Base-by-base conservation (phyloP, 1,140 invertebrate species). In the Belonocnema kinseyi region DNA sequence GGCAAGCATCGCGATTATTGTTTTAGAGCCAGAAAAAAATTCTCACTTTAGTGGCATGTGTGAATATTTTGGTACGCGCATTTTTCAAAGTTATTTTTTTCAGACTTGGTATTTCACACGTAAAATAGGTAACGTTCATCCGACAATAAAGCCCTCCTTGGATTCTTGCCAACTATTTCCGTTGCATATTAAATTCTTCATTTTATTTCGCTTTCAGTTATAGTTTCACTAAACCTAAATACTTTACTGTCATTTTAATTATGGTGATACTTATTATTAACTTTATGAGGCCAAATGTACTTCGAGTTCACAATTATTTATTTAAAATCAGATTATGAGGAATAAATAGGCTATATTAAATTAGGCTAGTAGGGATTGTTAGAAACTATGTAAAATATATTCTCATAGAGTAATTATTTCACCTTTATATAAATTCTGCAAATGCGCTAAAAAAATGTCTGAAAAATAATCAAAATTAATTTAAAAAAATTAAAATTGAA, bases 101-200 rank as follows among this genome's bases (percentile, higher is more conserved):
- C 73, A 26, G 53, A 51, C 46, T 51, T 54, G 19, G 19, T 53
- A 53, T 14, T 50, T 50, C 56, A 19, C 12, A 17, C 53, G 19
- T 50, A 21, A 40, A 76, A 53, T 76, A 70, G 19, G 21, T 21
- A 54, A 76, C 54, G 13, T 16, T 66, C 61, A 66, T 66, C 40
- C 33, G 16, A 66, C 40, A 66, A 13, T 66, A 66, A 66, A 46
- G 26, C 12, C 46, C 40, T 66, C 40, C n/a, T 33, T 66, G 61
- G 26, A 66, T 5, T 40, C 33, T 12, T 16, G 61, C 61, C 61
- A 66, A 66, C 16, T 66, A 16, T 66, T 66, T 66, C 26, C 61
- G 40, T 66, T 40, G 16, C 61, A 40, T 16, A 16, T 33, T 7
- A 4, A 66, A 66, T 46, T 61, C 26, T 26, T 61, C 26, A 40